Percentiles rank a stretch among this genome's conserved stretches.
phyloP scores from a whole-genome alignment of 2,888 invertebrate species.

The Chrysomela aeneicollis region DNA sequence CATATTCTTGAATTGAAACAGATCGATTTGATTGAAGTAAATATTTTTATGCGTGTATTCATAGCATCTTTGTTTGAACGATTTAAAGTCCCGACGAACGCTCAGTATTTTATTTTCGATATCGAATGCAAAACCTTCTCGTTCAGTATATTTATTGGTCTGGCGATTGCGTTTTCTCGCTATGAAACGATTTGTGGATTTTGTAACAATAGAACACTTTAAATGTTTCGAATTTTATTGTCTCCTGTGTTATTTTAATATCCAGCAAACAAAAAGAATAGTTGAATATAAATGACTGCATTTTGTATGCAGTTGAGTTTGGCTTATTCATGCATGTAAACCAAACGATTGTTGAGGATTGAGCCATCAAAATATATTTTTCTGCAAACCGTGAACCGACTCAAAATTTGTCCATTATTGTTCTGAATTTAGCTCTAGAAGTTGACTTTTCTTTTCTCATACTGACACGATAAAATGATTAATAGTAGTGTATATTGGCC shows the following conservation, averaged over 20 bases:
- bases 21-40: too few relatives aligned
- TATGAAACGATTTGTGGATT: slow-evolving; percentile 58
- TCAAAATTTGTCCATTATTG: too few relatives aligned
- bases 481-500: too few relatives aligned
- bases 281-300: slow-evolving; percentile 42
- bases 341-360: too few relatives aligned
- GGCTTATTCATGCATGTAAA: neutral
- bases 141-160: slow-evolving; percentile 57
- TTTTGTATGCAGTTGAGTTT: slow-evolving; percentile 12
- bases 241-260: slow-evolving; percentile 53
- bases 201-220: slow-evolving; percentile 60
- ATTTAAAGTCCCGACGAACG: slow-evolving; percentile 19
- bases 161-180: slow-evolving; percentile 52
- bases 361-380: too few relatives aligned
- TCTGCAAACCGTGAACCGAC: too few relatives aligned
- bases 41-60: too few relatives aligned
- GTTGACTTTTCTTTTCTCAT: too few relatives aligned
- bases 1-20: too few relatives aligned
- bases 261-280: slow-evolving; percentile 44
- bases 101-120: slow-evolving; percentile 38
- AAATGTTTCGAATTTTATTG: slow-evolving; percentile 60
- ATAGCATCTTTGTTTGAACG: slow-evolving; percentile 11
- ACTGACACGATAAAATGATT: too few relatives aligned
- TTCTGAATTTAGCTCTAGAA: too few relatives aligned
- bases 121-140: slow-evolving; percentile 48